A percentile compares a stretch with the other conserved stretches of the same genome.
phyloP scores from a whole-genome alignment of 2,888 invertebrate genomes.

The Hetaerina titia region DNA sequence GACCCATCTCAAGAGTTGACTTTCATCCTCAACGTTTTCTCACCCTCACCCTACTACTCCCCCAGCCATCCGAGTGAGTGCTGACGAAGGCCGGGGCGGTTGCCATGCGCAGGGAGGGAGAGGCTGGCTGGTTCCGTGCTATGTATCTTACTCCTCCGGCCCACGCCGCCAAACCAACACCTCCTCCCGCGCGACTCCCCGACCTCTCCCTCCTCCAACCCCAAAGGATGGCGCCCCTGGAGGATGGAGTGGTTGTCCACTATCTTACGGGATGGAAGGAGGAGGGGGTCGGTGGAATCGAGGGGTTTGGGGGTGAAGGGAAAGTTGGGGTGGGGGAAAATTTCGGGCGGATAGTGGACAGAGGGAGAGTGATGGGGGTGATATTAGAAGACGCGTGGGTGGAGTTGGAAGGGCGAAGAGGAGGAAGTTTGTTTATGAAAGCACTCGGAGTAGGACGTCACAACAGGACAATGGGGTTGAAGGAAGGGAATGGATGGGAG shows the following conservation, averaged over 20 bases:
- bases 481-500: background rate
- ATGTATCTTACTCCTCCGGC: background rate
- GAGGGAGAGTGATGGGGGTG: background rate
- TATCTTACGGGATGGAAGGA: background rate
- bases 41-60: background rate
- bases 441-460: background rate
- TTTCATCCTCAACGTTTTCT: background rate
- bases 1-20: background rate
- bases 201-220: background rate
- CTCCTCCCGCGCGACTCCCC: background rate
- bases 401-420: background rate
- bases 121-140: background rate
- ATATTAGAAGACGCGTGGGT: background rate
- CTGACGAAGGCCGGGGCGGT: background rate
- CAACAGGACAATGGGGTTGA: background rate
- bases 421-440: constrained; percentile 32
- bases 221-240: too few relatives aligned
- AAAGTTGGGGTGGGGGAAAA: background rate
- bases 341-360: background rate
- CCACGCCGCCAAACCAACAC: background rate
- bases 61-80: background rate
- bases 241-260: background rate
- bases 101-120: background rate
- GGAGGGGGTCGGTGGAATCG: background rate
- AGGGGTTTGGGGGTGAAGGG: background rate